Evolutionary conservation across 2,113 vertebrate species (phyloP).

Genomic region (Oryzias woworae): DNA sequence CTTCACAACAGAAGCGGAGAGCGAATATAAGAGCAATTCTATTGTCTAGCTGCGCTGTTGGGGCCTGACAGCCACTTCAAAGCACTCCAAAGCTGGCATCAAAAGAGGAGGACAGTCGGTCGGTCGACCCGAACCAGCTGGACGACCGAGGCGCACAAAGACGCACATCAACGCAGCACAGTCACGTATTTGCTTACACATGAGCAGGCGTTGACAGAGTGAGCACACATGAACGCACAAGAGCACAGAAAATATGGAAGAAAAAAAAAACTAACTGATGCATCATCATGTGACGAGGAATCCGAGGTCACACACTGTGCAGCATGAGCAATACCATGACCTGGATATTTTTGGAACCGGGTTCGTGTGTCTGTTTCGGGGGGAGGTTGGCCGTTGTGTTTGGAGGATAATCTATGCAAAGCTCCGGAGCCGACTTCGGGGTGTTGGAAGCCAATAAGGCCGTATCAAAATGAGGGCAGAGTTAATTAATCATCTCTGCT

Average conservation of each 20-base stretch:
- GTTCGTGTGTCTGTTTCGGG: slow-evolving; percentile 32
- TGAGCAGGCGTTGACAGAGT: not conserved
- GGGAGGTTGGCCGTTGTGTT: slow-evolving; percentile 21
- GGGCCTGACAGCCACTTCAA: slow-evolving; percentile 31
- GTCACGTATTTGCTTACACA: slow-evolving; percentile 12
- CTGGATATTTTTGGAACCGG: slow-evolving; percentile 36
- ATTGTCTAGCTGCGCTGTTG: slow-evolving; percentile 32
- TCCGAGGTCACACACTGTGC: not conserved
- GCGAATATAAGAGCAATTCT: slow-evolving; percentile 44
- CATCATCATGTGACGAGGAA: not conserved
- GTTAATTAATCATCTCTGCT: slow-evolving; percentile 76
- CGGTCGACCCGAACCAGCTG: slow-evolving; percentile 45
- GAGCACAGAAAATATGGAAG: not conserved
- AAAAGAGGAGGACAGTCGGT: slow-evolving; percentile 33
- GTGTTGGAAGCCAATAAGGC: slow-evolving; percentile 71
- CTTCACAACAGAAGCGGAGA: slow-evolving; percentile 14
- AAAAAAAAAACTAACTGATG: not conserved
- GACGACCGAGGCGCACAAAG: slow-evolving; percentile 45
- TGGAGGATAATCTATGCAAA: slow-evolving; percentile 67
- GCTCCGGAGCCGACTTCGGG: slow-evolving; percentile 51
- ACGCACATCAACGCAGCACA: slow-evolving; percentile 9
- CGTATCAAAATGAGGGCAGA: slow-evolving; percentile 70
- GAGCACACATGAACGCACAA: slow-evolving; percentile 10
- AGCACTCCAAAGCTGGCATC: slow-evolving; percentile 37
- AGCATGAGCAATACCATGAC: slow-evolving; percentile 37